Conservation (phyloP, 1,140 invertebrate genomes). For the Meloidogyne exigua region DNA sequence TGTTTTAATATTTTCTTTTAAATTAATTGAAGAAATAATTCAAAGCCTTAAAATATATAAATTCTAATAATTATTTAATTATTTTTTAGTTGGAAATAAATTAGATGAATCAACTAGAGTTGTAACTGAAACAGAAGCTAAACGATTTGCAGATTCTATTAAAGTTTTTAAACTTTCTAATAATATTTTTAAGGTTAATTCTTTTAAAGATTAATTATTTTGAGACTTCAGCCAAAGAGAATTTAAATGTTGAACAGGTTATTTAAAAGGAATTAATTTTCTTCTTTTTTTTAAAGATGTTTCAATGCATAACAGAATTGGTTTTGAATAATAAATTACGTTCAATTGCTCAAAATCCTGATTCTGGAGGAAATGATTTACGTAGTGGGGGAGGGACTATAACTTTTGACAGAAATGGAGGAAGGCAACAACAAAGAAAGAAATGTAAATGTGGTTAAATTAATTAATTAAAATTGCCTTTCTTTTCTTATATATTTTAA, state of each 20-base stretch:
- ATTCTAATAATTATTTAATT: too few species aligned
- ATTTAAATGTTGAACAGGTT: slow-evolving; percentile 94
- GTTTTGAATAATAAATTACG: slow-evolving; percentile 34
- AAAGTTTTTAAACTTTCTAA: slow-evolving; percentile 53
- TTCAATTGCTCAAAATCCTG: slow-evolving; percentile 12
- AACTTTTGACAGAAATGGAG: slow-evolving; percentile 14
- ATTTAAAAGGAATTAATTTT: too few species aligned
- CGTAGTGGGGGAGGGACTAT: slow-evolving; percentile 28
- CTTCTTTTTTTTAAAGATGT: slow-evolving; percentile 36
- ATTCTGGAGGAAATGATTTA: background rate
- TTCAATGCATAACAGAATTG: slow-evolving; percentile 46
- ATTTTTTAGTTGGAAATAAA: slow-evolving; percentile 88
- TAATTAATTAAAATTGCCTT: slow-evolving; percentile 3
- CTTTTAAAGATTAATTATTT: slow-evolving; percentile 85
- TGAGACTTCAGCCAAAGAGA: slow-evolving; percentile 98
- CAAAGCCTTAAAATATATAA: background rate
- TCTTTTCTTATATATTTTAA: background rate
- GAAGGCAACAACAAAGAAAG: slow-evolving; percentile 17
- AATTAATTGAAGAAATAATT: slow-evolving; percentile 21
- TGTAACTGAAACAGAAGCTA: slow-evolving; percentile 91
- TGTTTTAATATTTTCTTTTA: too few species aligned
- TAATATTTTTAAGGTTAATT: background rate
- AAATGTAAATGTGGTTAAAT: slow-evolving; percentile 42
- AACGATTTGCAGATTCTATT: slow-evolving; percentile 93
- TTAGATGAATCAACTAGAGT: slow-evolving; percentile 95